A percentile compares a stretch with the other conserved stretches of the same genome.
phyloP scores from a whole-genome alignment of 2,113 vertebrate genomes.

The Steatornis caripensis region DNA sequence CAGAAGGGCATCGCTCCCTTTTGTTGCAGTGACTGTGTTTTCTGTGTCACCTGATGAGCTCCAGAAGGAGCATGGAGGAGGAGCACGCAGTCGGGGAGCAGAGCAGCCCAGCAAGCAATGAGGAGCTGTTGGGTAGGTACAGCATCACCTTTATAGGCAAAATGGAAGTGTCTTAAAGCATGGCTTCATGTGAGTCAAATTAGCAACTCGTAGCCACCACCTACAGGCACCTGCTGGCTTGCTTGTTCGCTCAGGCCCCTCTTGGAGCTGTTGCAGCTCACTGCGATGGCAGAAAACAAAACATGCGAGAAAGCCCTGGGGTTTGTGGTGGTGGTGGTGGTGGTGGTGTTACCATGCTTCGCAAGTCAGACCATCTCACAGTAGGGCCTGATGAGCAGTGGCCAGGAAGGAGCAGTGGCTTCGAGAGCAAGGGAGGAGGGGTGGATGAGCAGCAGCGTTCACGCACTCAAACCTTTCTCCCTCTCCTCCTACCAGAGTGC shows the following conservation, averaged over 20 bases:
- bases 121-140: fast-evolving
- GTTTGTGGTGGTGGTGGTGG: no score
- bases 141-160: not conserved
- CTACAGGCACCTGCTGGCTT: fast-evolving
- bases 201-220: not conserved
- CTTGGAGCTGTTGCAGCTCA: not conserved
- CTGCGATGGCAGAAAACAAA: not conserved
- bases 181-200: not conserved
- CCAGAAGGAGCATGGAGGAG: fast-evolving
- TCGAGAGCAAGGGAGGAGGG: not conserved
- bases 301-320: fast-evolving
- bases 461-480: fast-evolving
- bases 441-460: not conserved
- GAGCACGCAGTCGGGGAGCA: fast-evolving
- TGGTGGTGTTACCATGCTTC: fast-evolving
- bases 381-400: not conserved
- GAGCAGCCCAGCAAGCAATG: not conserved
- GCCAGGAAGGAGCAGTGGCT: not conserved
- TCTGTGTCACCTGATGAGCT: not conserved
- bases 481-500: not conserved
- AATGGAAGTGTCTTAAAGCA: not conserved
- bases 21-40: not conserved
- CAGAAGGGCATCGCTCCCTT: not conserved
- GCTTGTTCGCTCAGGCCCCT: not conserved
- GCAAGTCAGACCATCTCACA: not conserved